Evolutionary conservation across 2,888 invertebrate species (phyloP).

Genomic region (Timandra comae): DNA sequence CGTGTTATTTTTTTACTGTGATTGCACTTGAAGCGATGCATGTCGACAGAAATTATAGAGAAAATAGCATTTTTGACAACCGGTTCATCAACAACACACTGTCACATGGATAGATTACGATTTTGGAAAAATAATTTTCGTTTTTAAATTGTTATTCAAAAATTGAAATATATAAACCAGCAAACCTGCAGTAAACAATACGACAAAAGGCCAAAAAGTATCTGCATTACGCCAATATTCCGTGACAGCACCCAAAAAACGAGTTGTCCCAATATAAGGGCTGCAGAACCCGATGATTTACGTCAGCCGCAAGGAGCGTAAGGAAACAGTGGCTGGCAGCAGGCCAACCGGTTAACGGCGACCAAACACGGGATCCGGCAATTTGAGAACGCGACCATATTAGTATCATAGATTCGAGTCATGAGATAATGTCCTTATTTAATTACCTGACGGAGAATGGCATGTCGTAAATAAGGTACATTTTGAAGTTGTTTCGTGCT

Average conservation of each 20-base stretch:
- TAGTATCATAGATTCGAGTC: slow-evolving; percentile 38
- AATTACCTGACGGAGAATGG: too few relatives aligned
- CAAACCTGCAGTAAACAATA: slow-evolving; percentile 1
- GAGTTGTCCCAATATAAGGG: slow-evolving; percentile 25
- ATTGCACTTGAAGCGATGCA: background rate
- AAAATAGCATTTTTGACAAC: background rate
- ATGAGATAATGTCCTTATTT: slow-evolving; percentile 41
- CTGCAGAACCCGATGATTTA: slow-evolving; percentile 41
- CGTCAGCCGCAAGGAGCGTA: slow-evolving; percentile 31
- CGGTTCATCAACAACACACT: background rate
- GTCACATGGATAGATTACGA: slow-evolving; percentile 3
- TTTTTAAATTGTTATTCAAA: background rate
- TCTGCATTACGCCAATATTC: slow-evolving; percentile 14
- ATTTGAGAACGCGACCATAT: slow-evolving; percentile 40
- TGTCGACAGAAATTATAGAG: background rate
- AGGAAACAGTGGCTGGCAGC: slow-evolving; percentile 33
- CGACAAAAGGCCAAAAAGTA: too few relatives aligned
- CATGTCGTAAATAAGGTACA: too few relatives aligned
- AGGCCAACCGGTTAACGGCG: slow-evolving; percentile 46
- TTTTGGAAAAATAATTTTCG: slow-evolving; percentile 1
- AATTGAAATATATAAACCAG: slow-evolving; percentile 7
- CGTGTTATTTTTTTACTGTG: too few relatives aligned
- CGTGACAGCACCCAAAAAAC: slow-evolving; percentile 13
- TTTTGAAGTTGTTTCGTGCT: too few relatives aligned
- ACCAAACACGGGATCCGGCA: slow-evolving; percentile 39